phyloP scores from a whole-genome alignment of 2,113 vertebrate genomes.

The Archilochus colubris region DNA sequence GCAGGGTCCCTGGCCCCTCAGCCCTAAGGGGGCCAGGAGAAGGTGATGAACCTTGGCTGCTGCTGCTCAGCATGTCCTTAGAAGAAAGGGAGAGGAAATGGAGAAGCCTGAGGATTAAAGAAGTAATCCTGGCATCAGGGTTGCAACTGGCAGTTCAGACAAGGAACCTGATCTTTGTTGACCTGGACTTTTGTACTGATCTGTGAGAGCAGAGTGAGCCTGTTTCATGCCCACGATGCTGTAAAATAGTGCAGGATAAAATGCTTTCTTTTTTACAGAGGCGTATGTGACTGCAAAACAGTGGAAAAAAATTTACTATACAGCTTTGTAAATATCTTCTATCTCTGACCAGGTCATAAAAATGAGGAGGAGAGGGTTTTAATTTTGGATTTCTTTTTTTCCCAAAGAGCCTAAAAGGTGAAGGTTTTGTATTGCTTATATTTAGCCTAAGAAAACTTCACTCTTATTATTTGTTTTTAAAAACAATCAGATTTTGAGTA shows the following conservation, averaged over 20 bases:
- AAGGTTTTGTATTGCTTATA: background rate
- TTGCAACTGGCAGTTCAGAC: background rate
- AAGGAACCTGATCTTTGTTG: background rate
- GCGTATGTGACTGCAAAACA: background rate
- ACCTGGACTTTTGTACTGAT: background rate
- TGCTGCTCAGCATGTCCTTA: background rate
- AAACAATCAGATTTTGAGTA: background rate
- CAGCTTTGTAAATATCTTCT: background rate
- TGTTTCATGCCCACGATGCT: background rate
- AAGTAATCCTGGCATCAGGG: background rate
- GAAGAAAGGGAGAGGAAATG: background rate
- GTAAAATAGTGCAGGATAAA: background rate
- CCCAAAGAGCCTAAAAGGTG: background rate
- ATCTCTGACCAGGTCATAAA: background rate
- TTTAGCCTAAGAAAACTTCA: background rate
- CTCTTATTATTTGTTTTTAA: background rate
- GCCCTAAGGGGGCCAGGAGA: fast-evolving
- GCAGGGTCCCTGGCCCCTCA: background rate
- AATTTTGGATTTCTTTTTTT: background rate
- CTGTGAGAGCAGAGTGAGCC: background rate
- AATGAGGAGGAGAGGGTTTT: background rate
- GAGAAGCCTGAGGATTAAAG: background rate
- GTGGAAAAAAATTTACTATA: background rate
- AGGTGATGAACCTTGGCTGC: background rate
- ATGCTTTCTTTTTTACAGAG: background rate